Evolutionary conservation across 2,113 vertebrate species (phyloP), one percentile per base, ranked within the genome.

Genomic region (Podocnemis expansa): DNA sequence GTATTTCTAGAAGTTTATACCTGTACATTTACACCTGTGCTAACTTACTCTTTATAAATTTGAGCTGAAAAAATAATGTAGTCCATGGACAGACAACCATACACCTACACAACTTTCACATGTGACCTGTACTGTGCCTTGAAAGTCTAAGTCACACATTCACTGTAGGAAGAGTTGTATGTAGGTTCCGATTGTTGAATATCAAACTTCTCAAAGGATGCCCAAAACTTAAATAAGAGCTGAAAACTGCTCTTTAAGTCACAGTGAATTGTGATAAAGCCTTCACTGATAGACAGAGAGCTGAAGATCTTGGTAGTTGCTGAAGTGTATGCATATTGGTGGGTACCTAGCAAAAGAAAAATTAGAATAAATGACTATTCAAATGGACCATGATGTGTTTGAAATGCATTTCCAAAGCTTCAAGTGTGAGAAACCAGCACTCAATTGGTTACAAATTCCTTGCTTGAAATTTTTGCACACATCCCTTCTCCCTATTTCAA

Each of bases 321-420:
- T 97, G 94, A 96, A 97, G 97, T 94, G 93, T 84, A 95, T 94
- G 94, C 91, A 87, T 47, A 16, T 94, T 96, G 96, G 95, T 94
- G 94, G 88, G 96, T 97, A 97, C 93, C 96, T 97, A 98, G 98
- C 98, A 98, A 97, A 97, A 95, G 89, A 80, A 0, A 97, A 97
- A 98, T 98, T 98, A 98, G 97, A 98, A 98, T 98, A 98, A 97
- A 98, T 98, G 97, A 98, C 98, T 98, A 98, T 98, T 98, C 96
- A 98, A 98, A 98, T 98, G 78, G 89, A 13, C 97, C 11, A 97
- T 34, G n/a, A 95, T 97, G 97, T 94, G 96, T 97, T 97, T 98
- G 98, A 98, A 98, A 98, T 97, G 97, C 93, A 96, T 95, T 97
- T 97, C 97, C 96, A 96, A 97, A 98, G 94, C 94, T 95, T 95